Evolutionary conservation across 2,113 vertebrate species (phyloP), one percentile per base, ranked within the genome.

Genomic region (Fulmarus glacialis): DNA sequence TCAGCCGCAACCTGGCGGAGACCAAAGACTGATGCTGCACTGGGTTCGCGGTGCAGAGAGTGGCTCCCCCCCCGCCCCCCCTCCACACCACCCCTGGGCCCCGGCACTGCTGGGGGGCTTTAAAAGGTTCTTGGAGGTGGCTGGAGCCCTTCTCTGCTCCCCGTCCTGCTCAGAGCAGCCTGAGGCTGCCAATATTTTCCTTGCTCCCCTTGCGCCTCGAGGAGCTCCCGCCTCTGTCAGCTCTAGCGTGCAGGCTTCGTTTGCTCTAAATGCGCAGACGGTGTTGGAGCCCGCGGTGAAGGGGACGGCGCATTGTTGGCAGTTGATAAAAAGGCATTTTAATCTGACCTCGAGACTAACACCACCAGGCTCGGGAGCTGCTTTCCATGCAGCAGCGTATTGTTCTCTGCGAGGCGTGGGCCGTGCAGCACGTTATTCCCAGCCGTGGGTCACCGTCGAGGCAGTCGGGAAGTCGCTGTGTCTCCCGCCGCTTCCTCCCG

Each of bases 181-280:
- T 9, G 47, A 68, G 43, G 55, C 36, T 48, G 3, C n/a, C 15
- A 5, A 2, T 9, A 4, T 50, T 64, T 59, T 58, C 26, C 22
- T 32, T 48, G 19, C 5, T 67, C 16, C 32, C 29, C 20, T 36
- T 38, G n/a, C 2, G 1, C 18, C 53, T 38, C 2, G 8, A 48
- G 50, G 21, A 30, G n/a, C 77, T 55, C 26, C 40, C 0, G 1
- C 55, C 60, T 20, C 42, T 11, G 34, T 47, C 3, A 2, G 9
- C 60, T 52, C 15, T 27, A 11, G 50, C 3, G 1, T 27, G 19
- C 36, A 3, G 43, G 34, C 24, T 42, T 36, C 9, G 0, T 52
- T 63, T 5, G 12, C 52, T 50, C 15, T 19, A 12, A 34, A 8
- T 2, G 5, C 4, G 3, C 42, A 4, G 55, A 4, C 15, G 0